Evolutionary conservation across 2,888 invertebrate genomes (phyloP), one percentile per base, ranked within the genome.

Genomic region (Nysson spinosus): DNA sequence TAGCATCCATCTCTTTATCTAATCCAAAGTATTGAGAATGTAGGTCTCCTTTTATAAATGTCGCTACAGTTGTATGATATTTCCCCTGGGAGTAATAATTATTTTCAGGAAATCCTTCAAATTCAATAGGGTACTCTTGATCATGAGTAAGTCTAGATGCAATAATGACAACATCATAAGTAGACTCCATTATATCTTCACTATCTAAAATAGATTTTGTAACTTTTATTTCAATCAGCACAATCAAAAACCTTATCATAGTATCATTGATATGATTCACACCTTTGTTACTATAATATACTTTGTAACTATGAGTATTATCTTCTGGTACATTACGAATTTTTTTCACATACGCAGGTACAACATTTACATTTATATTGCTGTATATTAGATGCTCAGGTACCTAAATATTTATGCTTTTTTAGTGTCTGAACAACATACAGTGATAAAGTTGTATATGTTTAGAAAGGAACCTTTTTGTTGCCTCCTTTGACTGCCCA

Each of bases 401-500:
- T 22, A 87, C 80, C 87, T 87, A 44, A 78, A 78, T 40, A 50
- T 28, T n/a, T 42, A 17, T 28, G 16, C 14, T 28, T 49, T 24
- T n/a, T 39, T 39, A n/a, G n/a, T n/a, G n/a, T n/a, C n/a, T n/a
- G 28, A 2, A 28, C 6, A 28, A 28, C 28, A 46, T n/a, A 11
- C 32, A 7, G 6, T 12, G 5, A 12, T 16, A 6, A 7, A 1
- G 22, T 47, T 30, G 34, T 5, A 16, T 17, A n/a, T 16, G 4
- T 39, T 28, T 7, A n/a, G n/a, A n/a, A n/a, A 24, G 9, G 61
- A 69, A 91, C 87, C 71, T 84, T 78, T 72, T 88, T 87, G 78
- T 92, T 92, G 39, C 92, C 92, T 37, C 90, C 90, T 69, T 89
- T 85, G 3, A 92, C 89, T 16, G 90, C 85, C 91, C 91, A 92